Conservation (phyloP, 2,888 invertebrate species). For the Agrotis clavis region DNA sequence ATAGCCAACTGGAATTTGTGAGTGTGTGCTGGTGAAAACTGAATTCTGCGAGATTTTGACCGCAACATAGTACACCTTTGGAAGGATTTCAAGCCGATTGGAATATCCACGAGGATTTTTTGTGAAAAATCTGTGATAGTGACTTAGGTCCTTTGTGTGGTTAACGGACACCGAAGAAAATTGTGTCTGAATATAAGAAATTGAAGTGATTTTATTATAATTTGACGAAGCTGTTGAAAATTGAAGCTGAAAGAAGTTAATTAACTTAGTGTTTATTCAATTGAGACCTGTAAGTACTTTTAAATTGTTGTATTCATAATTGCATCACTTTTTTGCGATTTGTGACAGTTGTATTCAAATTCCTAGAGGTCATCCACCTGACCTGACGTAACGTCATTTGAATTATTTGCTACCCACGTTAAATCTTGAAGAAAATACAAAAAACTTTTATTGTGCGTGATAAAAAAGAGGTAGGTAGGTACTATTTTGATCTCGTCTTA, state of each 20-base stretch:
- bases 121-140: conserved; percentile 81
- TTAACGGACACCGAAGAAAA: conserved; percentile 58
- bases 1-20: conserved; percentile 81
- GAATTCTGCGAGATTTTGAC: conserved; percentile 77
- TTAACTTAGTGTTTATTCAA: conserved; percentile 30
- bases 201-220: conserved; percentile 62
- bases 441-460: not conserved
- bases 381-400: conserved; percentile 22
- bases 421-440: not conserved
- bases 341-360: conserved; percentile 3
- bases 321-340: not conserved
- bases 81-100: conserved; percentile 69
- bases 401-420: not conserved
- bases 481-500: no score
- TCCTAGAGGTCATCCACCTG: conserved; percentile 20
- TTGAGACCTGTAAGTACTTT: conserved; percentile 56
- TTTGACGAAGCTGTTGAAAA: conserved; percentile 61
- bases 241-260: conserved; percentile 54
- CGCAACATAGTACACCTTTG: conserved; percentile 78
- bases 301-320: conserved; percentile 8
- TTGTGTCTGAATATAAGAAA: conserved; percentile 65
- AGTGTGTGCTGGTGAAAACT: conserved; percentile 81
- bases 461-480: no score
- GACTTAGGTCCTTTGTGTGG: conserved; percentile 69
- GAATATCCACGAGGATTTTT: conserved; percentile 63